Conservation (phyloP, 1,140 invertebrate genomes). For the Patella vulgata region DNA sequence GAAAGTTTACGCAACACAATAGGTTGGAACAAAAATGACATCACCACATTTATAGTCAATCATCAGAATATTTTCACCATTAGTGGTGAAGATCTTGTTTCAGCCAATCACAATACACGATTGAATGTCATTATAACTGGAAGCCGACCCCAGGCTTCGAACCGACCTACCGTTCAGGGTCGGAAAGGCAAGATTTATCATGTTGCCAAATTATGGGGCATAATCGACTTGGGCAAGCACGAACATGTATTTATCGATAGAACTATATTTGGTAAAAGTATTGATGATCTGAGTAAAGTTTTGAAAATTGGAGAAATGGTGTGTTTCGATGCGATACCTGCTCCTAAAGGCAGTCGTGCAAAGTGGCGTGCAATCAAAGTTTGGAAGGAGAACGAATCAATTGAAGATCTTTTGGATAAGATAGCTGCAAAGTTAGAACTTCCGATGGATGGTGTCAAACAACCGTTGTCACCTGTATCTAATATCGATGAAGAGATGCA, state of each 20-base stretch:
- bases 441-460: slow-evolving; percentile 47
- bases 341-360: slow-evolving; percentile 65
- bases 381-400: slow-evolving; percentile 65
- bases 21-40: slow-evolving; percentile 62
- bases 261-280: slow-evolving; percentile 63
- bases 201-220: slow-evolving; percentile 67
- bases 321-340: slow-evolving; percentile 66
- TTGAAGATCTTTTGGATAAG: slow-evolving; percentile 58
- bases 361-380: slow-evolving; percentile 66
- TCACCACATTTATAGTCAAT: slow-evolving; percentile 62
- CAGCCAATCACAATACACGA: slow-evolving; percentile 61
- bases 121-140: slow-evolving; percentile 66
- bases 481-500: slow-evolving; percentile 62
- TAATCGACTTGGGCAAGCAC: slow-evolving; percentile 67
- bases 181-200: slow-evolving; percentile 65
- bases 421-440: slow-evolving; percentile 53
- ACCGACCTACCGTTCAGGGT: slow-evolving; percentile 53
- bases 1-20: slow-evolving; percentile 64
- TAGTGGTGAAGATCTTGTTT: slow-evolving; percentile 57
- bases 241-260: slow-evolving; percentile 69
- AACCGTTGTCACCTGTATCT: slow-evolving; percentile 43
- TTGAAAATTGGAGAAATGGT: slow-evolving; percentile 64
- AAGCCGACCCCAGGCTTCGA: slow-evolving; percentile 51
- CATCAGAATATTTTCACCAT: slow-evolving; percentile 63
- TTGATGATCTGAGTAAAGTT: slow-evolving; percentile 64